Base-by-base conservation (phyloP, 2,113 vertebrate genomes). In the Tragelaphus imberbis region DNA sequence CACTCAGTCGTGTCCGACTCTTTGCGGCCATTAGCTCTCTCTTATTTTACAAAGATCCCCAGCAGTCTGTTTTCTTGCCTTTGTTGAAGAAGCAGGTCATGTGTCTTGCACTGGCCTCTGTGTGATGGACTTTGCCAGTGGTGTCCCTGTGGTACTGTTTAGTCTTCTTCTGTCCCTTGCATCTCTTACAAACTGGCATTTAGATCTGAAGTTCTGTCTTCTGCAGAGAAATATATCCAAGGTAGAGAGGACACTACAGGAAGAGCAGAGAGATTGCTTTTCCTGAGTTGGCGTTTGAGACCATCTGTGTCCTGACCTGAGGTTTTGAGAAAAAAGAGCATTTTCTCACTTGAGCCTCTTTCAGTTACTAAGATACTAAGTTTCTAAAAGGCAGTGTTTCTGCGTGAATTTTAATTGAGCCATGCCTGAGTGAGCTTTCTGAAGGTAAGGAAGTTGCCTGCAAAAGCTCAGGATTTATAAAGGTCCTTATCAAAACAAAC, bases 401-500 rank as follows among this genome's bases (percentile, higher is more conserved):
- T 77, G 6, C 36, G 95, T 85, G 89, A 81, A 79, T 94, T 86
- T 97, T 97, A 96, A 97, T 93, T 44, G 90, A 91, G 85, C 95
- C 93, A 30, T 23, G 96, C 96, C 61, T 94, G 96, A 96, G 87
- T 88, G 94, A 96, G 92, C 94, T 95, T 94, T 95, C 93, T 36
- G 86, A 80, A 93, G 88, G 95, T 95, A 92, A 91, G 71, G 89
- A 97, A 88, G 95, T 93, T 58, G 88, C 30, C 79, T 56, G 94
- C 95, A 87, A 96, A 96, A 93, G 79, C 97, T 87, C 89, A 27
- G 93, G 11, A 87, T 97, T 98, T 93, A 28, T 5, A 7, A 96
- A 95, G 87, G 49, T 25, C 59, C 92, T 98, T 97, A 28, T 92
- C 96, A 96, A 97, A 98, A 95, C 93, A 97, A 55, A 89, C 65